Evolutionary conservation across 1,140 invertebrate species (phyloP), one percentile per base, ranked within the genome.

Genomic region (Leptestheria dahalacensis): DNA sequence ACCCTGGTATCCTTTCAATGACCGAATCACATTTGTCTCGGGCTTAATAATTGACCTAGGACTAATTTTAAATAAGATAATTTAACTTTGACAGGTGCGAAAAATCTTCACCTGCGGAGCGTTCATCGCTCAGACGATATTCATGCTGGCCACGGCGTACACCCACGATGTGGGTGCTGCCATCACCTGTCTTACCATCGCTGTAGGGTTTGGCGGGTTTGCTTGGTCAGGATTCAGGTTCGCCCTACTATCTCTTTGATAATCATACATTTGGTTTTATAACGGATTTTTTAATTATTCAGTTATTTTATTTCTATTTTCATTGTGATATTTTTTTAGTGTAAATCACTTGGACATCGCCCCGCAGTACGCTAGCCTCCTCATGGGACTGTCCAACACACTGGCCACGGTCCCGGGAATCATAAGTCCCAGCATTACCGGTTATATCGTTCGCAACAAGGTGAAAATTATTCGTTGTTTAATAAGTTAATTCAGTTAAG

Each of bases 321-420:
- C 23, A 41, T 41, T 41, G 33, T 41, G 15, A 41, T 41, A n/a
- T 9, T 20, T 52, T 3, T 60, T 4, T 33, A 86, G 85, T 69
- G 86, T 91, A 3, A 91, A 92, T 72, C 86, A 88, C 68, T 70
- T 92, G 67, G 88, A 92, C 69, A 82, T 92, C 63, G 88, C 88
- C 10, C 87, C 88, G 21, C 83, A 83, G 66, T 83, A 85, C 70
- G 84, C 85, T 1, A 84, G 83, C 66, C 80, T 88, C 2, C 68
- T 92, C 26, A 90, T 91, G 86, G 90, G 89, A 1, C 76, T 93
- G 25, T 86, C 86, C 2, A 92, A 92, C 70, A 91, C 88, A 1
- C 75, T 93, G 65, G 88, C 86, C 0, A 92, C 89, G 0, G 70
- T 94, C 61, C 88, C 89, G 41, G 90, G 90, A 23, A 90, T 93